Evolutionary conservation across 1,140 invertebrate genomes (phyloP).

Genomic region (Cotesia glomerata): DNA sequence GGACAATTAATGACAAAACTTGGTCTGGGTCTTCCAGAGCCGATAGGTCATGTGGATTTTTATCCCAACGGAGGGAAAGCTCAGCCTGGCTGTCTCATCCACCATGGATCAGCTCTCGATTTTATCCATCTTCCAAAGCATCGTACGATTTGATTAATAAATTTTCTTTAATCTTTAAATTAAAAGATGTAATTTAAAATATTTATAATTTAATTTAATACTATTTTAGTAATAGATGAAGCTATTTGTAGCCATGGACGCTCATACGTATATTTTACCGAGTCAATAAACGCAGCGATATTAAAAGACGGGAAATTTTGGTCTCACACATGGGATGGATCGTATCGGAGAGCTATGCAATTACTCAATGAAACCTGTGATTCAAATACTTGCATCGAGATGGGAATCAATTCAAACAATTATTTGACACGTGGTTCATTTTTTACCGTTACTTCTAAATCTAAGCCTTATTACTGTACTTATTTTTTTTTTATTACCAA

Average conservation of each 20-base stretch:
- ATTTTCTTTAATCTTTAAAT: background rate
- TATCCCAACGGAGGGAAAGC: constrained; percentile 73
- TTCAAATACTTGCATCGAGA: constrained; percentile 40
- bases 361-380: constrained; percentile 38
- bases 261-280: constrained; percentile 66
- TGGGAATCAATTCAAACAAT: constrained; percentile 48
- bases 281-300: constrained; percentile 56
- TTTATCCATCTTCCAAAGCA: constrained; percentile 47
- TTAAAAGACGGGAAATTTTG: constrained; percentile 63
- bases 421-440: constrained; percentile 47
- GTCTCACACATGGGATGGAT: constrained; percentile 64
- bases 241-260: constrained; percentile 68
- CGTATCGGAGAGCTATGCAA: constrained; percentile 51
- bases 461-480: constrained; percentile 51
- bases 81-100: constrained; percentile 64
- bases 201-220: background rate
- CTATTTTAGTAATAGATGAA: constrained; percentile 58
- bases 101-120: constrained; percentile 50
- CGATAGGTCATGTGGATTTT: constrained; percentile 71
- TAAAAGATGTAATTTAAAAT: background rate
- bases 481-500: constrained; percentile 13
- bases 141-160: constrained; percentile 48
- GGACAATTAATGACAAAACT: constrained; percentile 58
- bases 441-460: constrained; percentile 43
- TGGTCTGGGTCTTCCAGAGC: constrained; percentile 66